A percentile compares a stretch with the other conserved stretches of the same genome.
Conservation (phyloP, 2,113 vertebrate species). For the Dromas ardeola region DNA sequence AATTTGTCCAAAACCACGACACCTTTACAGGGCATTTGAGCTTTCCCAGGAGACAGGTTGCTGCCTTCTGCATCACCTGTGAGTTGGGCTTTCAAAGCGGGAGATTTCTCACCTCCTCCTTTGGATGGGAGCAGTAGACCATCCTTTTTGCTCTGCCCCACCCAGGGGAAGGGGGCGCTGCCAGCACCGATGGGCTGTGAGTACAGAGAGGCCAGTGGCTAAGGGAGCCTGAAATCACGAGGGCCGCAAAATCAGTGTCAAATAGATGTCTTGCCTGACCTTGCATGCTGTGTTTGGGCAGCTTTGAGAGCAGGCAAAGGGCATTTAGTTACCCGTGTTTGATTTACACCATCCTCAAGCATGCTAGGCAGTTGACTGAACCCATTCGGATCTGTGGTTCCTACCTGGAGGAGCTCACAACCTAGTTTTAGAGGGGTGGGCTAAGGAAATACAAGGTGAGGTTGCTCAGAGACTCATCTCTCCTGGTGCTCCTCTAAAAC, state of each 20-base stretch:
- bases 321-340: background rate
- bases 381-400: background rate
- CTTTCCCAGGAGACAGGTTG: background rate
- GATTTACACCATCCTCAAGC: background rate
- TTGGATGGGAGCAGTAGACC: background rate
- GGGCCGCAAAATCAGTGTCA: background rate
- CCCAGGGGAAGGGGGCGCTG: background rate
- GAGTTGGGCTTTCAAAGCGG: background rate
- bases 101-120: background rate
- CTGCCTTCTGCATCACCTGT: background rate
- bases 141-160: background rate
- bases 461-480: background rate
- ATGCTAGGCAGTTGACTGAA: background rate
- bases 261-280: background rate
- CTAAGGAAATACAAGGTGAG: background rate
- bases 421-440: background rate
- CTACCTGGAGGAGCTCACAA: accelerated
- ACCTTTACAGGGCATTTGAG: background rate
- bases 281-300: background rate
- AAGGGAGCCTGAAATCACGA: background rate
- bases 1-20: too few species aligned
- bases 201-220: background rate
- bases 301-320: background rate
- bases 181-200: accelerated
- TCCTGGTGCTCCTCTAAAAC: background rate